Conservation (phyloP, 2,113 vertebrate genomes). For the Chaetodon trifascialis region DNA sequence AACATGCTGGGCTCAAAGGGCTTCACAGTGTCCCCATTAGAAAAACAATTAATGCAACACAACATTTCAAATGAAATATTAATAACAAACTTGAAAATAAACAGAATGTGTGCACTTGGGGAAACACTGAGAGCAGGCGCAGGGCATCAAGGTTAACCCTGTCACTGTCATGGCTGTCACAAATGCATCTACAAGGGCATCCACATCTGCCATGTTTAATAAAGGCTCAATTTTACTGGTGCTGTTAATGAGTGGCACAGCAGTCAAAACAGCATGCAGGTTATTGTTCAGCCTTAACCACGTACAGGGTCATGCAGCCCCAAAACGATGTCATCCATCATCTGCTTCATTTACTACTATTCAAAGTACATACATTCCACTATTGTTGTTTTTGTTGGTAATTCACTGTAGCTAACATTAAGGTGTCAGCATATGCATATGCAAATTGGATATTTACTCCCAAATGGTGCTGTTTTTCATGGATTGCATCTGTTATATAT, state of each 20-base stretch:
- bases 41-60: slow-evolving; percentile 57
- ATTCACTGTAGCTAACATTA: slow-evolving; percentile 8
- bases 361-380: neutral
- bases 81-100: slow-evolving; percentile 42
- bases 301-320: neutral
- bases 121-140: slow-evolving; percentile 2
- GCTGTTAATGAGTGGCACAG: slow-evolving; percentile 31
- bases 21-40: slow-evolving; percentile 34
- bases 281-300: neutral
- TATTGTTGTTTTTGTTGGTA: neutral
- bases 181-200: slow-evolving; percentile 16
- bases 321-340: neutral
- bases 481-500: neutral
- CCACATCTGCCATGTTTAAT: slow-evolving; percentile 23
- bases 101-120: slow-evolving; percentile 10
- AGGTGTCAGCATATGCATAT: neutral
- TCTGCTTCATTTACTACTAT: neutral
- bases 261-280: slow-evolving; percentile 21
- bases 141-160: slow-evolving; percentile 40
- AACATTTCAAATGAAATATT: slow-evolving; percentile 53
- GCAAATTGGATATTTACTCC: neutral
- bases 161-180: slow-evolving; percentile 21
- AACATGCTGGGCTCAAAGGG: slow-evolving; percentile 63
- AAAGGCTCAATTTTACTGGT: slow-evolving; percentile 8
- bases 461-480: slow-evolving; percentile 2